Evolutionary conservation across 2,888 invertebrate genomes (phyloP), one percentile per base, ranked within the genome.

Genomic region (Eremobia ochroleuca): DNA sequence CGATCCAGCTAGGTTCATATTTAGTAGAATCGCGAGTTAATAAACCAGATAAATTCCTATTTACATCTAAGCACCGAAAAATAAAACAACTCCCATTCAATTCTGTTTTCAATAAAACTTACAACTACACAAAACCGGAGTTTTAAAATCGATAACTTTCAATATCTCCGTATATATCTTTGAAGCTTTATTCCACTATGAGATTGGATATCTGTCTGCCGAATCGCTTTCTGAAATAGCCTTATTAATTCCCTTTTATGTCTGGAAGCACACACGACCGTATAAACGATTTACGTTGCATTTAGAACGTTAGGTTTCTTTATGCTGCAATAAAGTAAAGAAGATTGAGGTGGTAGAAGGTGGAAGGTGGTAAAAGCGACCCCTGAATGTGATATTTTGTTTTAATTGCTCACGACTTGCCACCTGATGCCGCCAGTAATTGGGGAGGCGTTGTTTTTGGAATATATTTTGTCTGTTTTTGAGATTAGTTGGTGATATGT

Each of bases 181-280:
- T 58, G 85, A 84, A 91, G 93, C 92, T 93, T 94, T 94, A 88
- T 90, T 91, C 86, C 76, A 86, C 86, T 91, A 88, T 90, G 86
- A 86, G 87, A 90, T 85, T 81, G 89, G 91, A 92, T 94, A 94
- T 95, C 92, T 92, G 93, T 94, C 94, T 94, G 90, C 92, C 87
- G 91, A 93, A 96, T 95, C 94, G 94, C 91, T 94, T 88, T 90
- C 84, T 92, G 93, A 90, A 96, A 96, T 95, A 88, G 95, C 92
- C 96, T 95, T 96, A 96, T 97, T 97, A 97, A 97, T 96, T 95
- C 95, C 92, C 94, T 92, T 96, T 96, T 95, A 96, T 93, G 94
- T 95, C 92, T 92, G 89, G 88, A 85, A 82, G 82, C 95, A 94
- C 94, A 95, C 89, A 92, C 92, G 93, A 85, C 40, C 91, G 92